A percentile compares a stretch with the other conserved stretches of the same genome.
phyloP scores from a whole-genome alignment of 2,113 vertebrate genomes.

The Furnarius figulus region DNA sequence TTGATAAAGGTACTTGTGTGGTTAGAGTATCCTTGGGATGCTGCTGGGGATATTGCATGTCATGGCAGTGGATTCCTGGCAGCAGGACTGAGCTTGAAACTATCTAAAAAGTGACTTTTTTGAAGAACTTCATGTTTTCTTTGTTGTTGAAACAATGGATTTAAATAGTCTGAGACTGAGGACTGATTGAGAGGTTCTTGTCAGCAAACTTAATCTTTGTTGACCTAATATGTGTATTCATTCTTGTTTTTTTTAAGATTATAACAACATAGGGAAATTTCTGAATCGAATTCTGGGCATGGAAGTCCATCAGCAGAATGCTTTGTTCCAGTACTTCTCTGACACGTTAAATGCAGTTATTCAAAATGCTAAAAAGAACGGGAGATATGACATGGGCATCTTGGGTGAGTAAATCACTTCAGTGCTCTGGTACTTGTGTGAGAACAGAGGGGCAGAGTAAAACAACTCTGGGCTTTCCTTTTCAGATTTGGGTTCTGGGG shows the following conservation, averaged over 20 bases:
- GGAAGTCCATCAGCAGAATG: constrained; percentile 97
- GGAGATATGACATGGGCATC: constrained; percentile 98
- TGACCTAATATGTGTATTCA: background rate
- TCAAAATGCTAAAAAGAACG: constrained; percentile 96
- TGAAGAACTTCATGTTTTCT: background rate
- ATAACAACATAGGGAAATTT: constrained; percentile 99
- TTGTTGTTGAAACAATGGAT: background rate
- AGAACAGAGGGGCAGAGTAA: background rate
- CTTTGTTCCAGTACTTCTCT: constrained; percentile 97
- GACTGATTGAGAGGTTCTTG: background rate
- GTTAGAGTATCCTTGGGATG: background rate
- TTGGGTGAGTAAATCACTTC: constrained; percentile 78
- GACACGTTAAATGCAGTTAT: constrained; percentile 94
- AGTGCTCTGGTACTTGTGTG: background rate
- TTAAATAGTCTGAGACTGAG: background rate
- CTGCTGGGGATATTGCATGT: fast-evolving
- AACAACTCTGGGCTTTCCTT: background rate
- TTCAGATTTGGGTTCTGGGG: constrained; percentile 93
- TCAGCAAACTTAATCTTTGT: background rate
- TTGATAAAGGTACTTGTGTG: constrained; percentile 90
- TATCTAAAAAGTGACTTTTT: background rate
- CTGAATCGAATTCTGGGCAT: constrained; percentile 97
- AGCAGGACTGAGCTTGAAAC: background rate
- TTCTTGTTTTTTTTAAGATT: constrained; percentile 80
- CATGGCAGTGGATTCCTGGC: background rate